Base-by-base conservation (phyloP, 2,888 invertebrate genomes). In the Spilarctia lutea region DNA sequence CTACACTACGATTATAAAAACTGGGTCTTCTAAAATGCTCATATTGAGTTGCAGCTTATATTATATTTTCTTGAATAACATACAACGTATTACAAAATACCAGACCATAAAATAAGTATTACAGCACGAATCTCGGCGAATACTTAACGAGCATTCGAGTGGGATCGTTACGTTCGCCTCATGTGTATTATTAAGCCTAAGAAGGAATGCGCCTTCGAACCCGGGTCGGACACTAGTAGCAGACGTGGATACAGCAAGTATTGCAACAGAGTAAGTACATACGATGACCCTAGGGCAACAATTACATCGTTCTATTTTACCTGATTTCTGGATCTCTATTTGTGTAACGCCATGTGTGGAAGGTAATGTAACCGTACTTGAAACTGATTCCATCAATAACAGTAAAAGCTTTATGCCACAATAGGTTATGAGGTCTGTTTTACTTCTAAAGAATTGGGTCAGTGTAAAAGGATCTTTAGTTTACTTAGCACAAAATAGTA, bases 141-240 rank as follows among this genome's bases (percentile, higher is more conserved):
- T 78, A 85, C 91, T 90, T 95, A 95, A 95, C 95, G 93, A 94
- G 93, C 90, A 89, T 81, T 79, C 89, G 89, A 90, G 88, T 88
- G 82, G 87, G 93, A 93, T 95, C 92, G 94, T 94, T 94, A 93
- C 90, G 92, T 85, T 86, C 87, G 86, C 88, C 91, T 91, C 91
- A 92, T 92, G 92, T 93, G 94, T 95, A 94, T 94, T 95, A 95
- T 95, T 95, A 95, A 89, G 92, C 93, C 93, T 87, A 92, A 94
- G 93, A 94, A 93, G 95, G 95, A 94, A 94, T 94, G 94, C 86
- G 86, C 88, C 85, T 89, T 89, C 91, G 90, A 91, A 90, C 90
- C 86, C 90, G 89, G 94, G 94, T 94, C 94, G 93, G 89, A 88
- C 90, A 91, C 92, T 90, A 90, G 89, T 93, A 93, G 94, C 91